Evolutionary conservation across 2,113 vertebrate genomes (phyloP).

Genomic region (Megaceryle maxima): DNA sequence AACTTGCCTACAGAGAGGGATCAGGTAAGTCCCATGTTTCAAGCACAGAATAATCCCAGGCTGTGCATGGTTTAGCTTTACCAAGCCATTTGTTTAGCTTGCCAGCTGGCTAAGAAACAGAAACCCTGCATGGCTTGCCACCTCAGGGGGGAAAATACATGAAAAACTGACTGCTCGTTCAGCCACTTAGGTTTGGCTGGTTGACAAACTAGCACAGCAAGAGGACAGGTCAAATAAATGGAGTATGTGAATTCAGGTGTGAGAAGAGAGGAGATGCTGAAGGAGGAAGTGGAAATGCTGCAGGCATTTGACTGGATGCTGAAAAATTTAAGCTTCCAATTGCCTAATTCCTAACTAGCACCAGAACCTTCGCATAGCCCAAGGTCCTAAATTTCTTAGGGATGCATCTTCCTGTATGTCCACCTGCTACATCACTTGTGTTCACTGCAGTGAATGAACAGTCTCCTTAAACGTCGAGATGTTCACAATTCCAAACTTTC

Average conservation of each 20-base stretch:
- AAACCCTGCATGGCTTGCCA: neutral
- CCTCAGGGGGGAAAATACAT: accelerated
- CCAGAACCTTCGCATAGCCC: neutral
- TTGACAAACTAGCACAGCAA: neutral
- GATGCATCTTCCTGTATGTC: neutral
- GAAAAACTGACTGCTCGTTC: neutral
- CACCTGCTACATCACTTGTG: neutral
- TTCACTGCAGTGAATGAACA: neutral
- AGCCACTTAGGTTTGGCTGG: neutral
- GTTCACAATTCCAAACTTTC: neutral
- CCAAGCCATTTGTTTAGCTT: neutral
- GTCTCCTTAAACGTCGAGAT: neutral
- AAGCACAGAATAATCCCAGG: neutral
- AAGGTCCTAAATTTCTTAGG: neutral
- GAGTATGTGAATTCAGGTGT: neutral
- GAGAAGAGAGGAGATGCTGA: neutral
- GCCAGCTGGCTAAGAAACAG: conserved; percentile 29
- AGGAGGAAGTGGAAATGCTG: neutral
- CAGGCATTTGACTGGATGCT: neutral
- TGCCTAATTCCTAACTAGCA: neutral
- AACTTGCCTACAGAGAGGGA: neutral
- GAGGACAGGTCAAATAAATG: neutral
- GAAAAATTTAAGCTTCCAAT: neutral
- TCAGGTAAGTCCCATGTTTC: neutral
- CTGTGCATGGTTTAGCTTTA: neutral